phyloP scores from a whole-genome alignment of 2,797 vertebrate genomes.

The Austrolebias charrua region DNA sequence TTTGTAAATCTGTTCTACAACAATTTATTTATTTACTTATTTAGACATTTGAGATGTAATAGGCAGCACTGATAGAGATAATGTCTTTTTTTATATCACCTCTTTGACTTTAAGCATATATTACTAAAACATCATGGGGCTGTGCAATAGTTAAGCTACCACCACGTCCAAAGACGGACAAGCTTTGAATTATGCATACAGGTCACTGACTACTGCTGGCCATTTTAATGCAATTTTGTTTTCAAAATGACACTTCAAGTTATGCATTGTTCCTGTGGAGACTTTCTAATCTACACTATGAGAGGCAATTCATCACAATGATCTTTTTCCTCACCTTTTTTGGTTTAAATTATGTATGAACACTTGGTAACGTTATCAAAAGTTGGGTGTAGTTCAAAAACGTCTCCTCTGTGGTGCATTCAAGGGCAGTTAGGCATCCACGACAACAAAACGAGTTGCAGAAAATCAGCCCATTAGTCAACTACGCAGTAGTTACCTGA shows the following conservation, averaged over 20 bases:
- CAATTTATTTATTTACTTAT: constrained; percentile 4
- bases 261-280: constrained; percentile 3
- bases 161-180: background rate
- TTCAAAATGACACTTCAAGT: constrained; percentile 13
- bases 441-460: background rate
- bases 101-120: constrained; percentile 19
- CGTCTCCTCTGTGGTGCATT: constrained; percentile 21
- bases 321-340: constrained; percentile 1
- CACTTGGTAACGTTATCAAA: constrained; percentile 7
- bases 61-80: constrained; percentile 4
- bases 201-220: constrained; percentile 9
- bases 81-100: background rate
- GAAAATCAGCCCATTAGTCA: constrained; percentile 2
- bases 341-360: constrained; percentile 19
- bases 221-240: constrained; percentile 31
- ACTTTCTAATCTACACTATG: constrained; percentile 16
- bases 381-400: background rate
- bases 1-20: background rate
- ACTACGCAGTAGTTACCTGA: background rate
- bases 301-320: constrained; percentile 30
- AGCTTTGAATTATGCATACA: constrained; percentile 23
- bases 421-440: constrained; percentile 1
- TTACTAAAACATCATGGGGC: constrained; percentile 30
- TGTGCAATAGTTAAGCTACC: constrained; percentile 6
- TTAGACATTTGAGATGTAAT: constrained; percentile 20